These are phyloP conservation scores for Scomber japonicus DNA, from an alignment of 2,113 vertebrate genomes.

Conservation along the genomic window DNA sequence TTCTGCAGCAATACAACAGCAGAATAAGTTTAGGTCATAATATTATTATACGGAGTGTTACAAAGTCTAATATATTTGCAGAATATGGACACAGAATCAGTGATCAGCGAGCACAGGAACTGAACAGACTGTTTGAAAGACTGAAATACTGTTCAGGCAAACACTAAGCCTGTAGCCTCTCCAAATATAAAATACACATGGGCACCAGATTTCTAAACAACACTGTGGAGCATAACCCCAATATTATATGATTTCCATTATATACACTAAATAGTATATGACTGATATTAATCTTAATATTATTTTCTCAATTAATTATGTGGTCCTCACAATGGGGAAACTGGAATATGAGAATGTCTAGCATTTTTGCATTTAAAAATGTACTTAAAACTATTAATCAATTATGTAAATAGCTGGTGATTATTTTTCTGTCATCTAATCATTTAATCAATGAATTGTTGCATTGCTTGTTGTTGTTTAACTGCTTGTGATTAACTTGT, in stretches of 20 bases:
- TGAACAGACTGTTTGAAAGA: slow-evolving; percentile 26
- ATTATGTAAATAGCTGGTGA: too few species aligned
- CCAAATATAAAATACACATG: slow-evolving; percentile 57
- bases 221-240: background rate
- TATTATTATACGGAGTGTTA: slow-evolving; percentile 62
- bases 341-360: too few species aligned
- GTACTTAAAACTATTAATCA: too few species aligned
- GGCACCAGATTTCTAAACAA: slow-evolving; percentile 10
- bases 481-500: background rate
- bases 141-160: slow-evolving; percentile 67
- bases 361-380: too few species aligned
- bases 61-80: slow-evolving; percentile 43
- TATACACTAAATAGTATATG: too few species aligned
- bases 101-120: slow-evolving; percentile 21
- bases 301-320: too few species aligned
- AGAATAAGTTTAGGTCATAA: slow-evolving; percentile 43
- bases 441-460: too few species aligned
- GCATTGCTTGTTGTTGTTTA: background rate
- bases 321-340: background rate
- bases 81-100: slow-evolving; percentile 37
- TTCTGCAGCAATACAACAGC: slow-evolving; percentile 14
- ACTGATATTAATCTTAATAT: too few species aligned
- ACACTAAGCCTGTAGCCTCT: slow-evolving; percentile 54
- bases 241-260: background rate
- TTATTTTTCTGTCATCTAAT: too few species aligned